Conservation (phyloP, 2,113 vertebrate genomes). For the Notothenia rossii region DNA sequence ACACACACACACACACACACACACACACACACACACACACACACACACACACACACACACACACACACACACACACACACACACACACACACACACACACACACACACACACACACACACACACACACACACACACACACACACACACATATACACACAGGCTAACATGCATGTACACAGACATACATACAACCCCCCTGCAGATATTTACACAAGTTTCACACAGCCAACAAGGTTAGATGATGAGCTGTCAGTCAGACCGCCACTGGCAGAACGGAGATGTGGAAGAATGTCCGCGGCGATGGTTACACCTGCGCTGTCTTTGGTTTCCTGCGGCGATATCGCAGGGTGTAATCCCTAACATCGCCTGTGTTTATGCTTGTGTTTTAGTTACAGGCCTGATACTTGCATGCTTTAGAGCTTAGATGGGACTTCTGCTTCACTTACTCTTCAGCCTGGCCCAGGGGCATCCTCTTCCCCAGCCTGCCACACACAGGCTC, state of each 20-base stretch:
- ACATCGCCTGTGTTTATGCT: conserved; percentile 78
- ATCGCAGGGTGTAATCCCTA: conserved; percentile 72
- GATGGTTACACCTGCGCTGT: conserved; percentile 71
- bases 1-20: not conserved
- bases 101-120: too few relatives aligned
- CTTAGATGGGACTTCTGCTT: conserved; percentile 71
- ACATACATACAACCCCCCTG: conserved; percentile 14
- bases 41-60: not conserved
- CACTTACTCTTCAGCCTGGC: conserved; percentile 54
- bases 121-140: too few relatives aligned
- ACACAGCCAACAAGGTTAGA: conserved; percentile 40
- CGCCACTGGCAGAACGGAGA: conserved; percentile 44
- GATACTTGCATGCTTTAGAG: conserved; percentile 66
- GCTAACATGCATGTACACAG: not conserved
- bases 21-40: too few relatives aligned
- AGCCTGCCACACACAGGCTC: conserved; percentile 57
- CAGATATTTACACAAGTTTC: conserved; percentile 75
- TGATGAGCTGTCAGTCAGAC: conserved; percentile 75
- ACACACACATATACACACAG: not conserved
- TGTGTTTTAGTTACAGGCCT: conserved; percentile 81
- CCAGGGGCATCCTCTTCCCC: conserved; percentile 47
- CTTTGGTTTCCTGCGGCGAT: conserved; percentile 65
- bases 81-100: not conserved
- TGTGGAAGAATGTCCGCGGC: conserved; percentile 55
- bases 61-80: not conserved